A percentile compares a stretch with the other conserved stretches of the same genome.
These are phyloP conservation scores for Geophilus truncorum DNA, from an alignment of 2,888 invertebrate species.

Conservation along the genomic window DNA sequence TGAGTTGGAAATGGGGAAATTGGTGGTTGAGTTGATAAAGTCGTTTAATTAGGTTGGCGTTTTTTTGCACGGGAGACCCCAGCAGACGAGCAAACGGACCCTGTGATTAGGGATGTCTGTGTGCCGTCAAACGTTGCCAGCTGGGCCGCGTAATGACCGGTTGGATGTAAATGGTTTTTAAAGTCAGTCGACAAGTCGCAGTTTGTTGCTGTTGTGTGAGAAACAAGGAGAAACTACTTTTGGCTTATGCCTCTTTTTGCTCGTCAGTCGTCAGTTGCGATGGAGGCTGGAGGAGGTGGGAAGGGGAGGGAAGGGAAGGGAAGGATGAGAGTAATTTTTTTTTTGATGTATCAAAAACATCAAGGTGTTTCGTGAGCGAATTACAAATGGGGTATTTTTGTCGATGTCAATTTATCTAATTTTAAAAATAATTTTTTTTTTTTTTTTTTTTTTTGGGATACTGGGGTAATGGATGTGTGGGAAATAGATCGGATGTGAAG, in stretches of 20 bases:
- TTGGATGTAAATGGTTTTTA: slow-evolving; percentile 1
- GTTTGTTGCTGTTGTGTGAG: background rate
- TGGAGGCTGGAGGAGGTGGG: too few relatives aligned
- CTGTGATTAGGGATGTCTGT: background rate
- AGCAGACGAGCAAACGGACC: background rate
- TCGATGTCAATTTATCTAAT: background rate
- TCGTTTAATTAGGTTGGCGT: background rate
- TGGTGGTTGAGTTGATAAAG: background rate
- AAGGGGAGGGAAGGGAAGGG: background rate
- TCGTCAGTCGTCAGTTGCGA: too few relatives aligned
- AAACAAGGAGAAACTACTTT: background rate
- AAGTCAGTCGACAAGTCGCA: background rate
- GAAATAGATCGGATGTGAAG: too few relatives aligned
- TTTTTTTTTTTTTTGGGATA: background rate
- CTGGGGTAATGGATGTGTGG: too few relatives aligned
- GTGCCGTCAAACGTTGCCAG: background rate
- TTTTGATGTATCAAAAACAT: background rate
- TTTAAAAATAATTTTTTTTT: background rate
- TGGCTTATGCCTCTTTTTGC: background rate
- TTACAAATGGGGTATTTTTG: background rate
- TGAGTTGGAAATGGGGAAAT: background rate
- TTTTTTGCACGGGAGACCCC: background rate
- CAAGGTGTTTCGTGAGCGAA: background rate
- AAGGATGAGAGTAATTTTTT: background rate
- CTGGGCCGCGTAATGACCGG: background rate